These are phyloP conservation scores for Drosophila repletoides DNA, from an alignment of 1,140 invertebrate genomes.

Conservation along the genomic window DNA sequence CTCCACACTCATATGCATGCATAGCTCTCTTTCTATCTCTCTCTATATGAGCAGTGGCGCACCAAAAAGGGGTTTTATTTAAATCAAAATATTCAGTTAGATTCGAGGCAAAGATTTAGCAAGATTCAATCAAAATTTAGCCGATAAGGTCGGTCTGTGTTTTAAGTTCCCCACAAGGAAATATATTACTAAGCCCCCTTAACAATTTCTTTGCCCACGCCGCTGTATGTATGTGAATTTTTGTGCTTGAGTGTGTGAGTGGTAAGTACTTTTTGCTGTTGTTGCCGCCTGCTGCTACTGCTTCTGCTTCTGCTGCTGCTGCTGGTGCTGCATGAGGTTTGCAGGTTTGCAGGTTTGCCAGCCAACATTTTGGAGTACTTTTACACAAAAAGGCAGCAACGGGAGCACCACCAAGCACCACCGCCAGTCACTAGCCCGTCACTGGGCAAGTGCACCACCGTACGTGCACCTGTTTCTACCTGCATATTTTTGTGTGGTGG, in stretches of 20 bases:
- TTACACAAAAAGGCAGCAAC: constrained; percentile 69
- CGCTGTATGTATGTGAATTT: neutral
- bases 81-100: no score
- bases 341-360: no score
- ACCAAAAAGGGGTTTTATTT: no score
- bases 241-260: constrained; percentile 32
- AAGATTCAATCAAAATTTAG: no score
- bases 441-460: constrained; percentile 47
- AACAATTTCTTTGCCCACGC: no score
- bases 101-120: no score
- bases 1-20: constrained; percentile 32
- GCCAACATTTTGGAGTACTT: constrained; percentile 76
- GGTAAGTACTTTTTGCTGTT: constrained; percentile 73
- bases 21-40: constrained; percentile 2
- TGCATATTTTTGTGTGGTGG: constrained; percentile 23
- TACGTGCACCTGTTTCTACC: constrained; percentile 12
- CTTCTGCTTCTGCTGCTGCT: constrained; percentile 6
- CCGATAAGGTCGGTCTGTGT: no score
- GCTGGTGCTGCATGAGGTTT: constrained; percentile 48
- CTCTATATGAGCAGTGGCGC: no score
- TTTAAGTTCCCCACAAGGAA: no score
- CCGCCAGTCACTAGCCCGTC: constrained; percentile 29
- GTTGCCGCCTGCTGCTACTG: constrained; percentile 47
- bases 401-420: constrained; percentile 20
- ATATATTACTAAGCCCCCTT: no score